Percentiles rank a stretch among this genome's conserved stretches.
phyloP scores from a whole-genome alignment of 2,113 vertebrate species.

The Sorex fumeus region DNA sequence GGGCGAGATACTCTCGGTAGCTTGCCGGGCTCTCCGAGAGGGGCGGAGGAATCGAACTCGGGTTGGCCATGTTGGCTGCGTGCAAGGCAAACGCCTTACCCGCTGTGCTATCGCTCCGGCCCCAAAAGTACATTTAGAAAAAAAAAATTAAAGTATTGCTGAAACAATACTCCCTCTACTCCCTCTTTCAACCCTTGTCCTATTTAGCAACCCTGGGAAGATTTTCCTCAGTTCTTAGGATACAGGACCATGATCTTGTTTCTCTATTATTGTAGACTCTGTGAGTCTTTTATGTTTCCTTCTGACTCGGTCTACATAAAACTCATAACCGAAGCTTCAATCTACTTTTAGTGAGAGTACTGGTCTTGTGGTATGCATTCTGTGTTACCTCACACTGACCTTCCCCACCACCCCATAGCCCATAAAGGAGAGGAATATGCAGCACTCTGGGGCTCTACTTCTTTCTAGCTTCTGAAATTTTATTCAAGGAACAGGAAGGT shows the following conservation, averaged over 20 bases:
- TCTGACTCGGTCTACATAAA: not conserved
- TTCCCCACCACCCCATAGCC: not conserved
- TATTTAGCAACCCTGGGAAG: not conserved
- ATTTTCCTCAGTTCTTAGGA: slow-evolving; percentile 34
- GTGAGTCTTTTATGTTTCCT: not conserved
- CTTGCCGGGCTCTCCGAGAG: too few species aligned
- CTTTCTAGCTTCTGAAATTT: not conserved
- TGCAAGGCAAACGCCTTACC: too few species aligned
- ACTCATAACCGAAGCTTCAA: not conserved
- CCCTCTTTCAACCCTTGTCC: not conserved
- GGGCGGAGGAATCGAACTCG: too few species aligned
- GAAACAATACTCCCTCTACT: not conserved
- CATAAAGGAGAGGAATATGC: not conserved
- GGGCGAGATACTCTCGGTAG: too few species aligned
- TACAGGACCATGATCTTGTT: not conserved
- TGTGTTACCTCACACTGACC: not conserved
- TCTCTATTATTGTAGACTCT: not conserved
- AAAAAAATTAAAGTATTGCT: not conserved
- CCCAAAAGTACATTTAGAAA: too few species aligned
- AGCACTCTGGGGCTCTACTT: not conserved
- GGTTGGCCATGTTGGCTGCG: too few species aligned
- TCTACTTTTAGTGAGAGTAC: not conserved
- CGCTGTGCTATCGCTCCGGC: too few species aligned
- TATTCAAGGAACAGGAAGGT: not conserved
- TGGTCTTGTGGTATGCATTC: not conserved